These are phyloP conservation scores for Ischnura elegans DNA, from an alignment of 2,888 invertebrate genomes.

Conservation along the genomic window DNA sequence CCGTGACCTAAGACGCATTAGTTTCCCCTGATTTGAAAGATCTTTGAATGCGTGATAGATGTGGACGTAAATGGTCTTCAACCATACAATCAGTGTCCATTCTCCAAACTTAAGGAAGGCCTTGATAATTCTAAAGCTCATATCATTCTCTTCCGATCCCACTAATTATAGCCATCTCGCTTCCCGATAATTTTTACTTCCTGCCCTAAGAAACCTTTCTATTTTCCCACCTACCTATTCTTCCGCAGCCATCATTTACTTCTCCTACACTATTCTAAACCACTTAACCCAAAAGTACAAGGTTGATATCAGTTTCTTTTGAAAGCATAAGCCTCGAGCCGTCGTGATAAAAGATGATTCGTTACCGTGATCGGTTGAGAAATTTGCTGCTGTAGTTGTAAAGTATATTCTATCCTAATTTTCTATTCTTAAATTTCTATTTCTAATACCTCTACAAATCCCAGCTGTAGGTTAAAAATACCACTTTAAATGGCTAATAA, in stretches of 20 bases:
- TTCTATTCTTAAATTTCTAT: too few relatives aligned
- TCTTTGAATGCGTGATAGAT: not conserved
- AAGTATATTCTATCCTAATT: too few relatives aligned
- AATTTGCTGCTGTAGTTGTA: too few relatives aligned
- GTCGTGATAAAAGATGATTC: too few relatives aligned
- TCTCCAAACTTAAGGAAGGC: slow-evolving; percentile 11
- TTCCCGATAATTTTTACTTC: not conserved
- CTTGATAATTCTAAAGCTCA: not conserved
- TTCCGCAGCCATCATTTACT: not conserved
- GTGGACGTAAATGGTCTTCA: not conserved
- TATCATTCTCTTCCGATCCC: not conserved
- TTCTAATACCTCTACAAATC: too few relatives aligned
- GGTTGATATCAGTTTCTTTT: too few relatives aligned
- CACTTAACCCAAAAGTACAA: too few relatives aligned
- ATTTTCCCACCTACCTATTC: not conserved
- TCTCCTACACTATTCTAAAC: too few relatives aligned
- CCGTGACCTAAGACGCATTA: not conserved
- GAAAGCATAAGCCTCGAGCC: too few relatives aligned
- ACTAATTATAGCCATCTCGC: not conserved
- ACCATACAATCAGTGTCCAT: not conserved
- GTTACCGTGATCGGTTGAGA: too few relatives aligned
- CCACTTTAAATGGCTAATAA: too few relatives aligned
- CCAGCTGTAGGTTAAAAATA: too few relatives aligned
- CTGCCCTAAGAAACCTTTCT: not conserved
- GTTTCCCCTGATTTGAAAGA: not conserved